Percentiles rank a stretch among this genome's conserved stretches.
These are phyloP conservation scores for Laupala kohalensis DNA, from an alignment of 1,140 invertebrate genomes.

Conservation along the genomic window DNA sequence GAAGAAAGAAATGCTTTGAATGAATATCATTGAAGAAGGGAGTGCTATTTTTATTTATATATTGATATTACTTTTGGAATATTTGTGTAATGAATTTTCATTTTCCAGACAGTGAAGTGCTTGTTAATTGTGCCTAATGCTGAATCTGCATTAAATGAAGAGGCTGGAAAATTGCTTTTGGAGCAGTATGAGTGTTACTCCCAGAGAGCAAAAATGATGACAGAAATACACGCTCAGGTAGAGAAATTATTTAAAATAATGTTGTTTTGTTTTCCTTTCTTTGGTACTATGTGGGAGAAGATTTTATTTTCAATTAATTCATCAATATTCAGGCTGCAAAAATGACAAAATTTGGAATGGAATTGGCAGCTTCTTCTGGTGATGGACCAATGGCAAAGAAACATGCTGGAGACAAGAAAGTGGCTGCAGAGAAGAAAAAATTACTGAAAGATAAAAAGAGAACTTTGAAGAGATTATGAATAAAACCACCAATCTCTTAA, in stretches of 20 bases:
- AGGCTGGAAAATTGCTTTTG: conserved; percentile 79
- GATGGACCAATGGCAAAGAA: conserved; percentile 70
- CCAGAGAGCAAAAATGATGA: conserved; percentile 82
- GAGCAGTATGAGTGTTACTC: conserved; percentile 88
- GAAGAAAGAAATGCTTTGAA: no score
- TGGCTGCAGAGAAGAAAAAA: conserved; percentile 52
- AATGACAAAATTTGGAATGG: conserved; percentile 27
- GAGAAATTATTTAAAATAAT: conserved; percentile 15
- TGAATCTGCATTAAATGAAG: conserved; percentile 87
- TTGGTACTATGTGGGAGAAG: background rate
- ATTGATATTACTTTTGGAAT: background rate
- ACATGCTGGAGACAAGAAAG: conserved; percentile 67
- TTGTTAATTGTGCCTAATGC: conserved; percentile 87
- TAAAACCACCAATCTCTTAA: background rate
- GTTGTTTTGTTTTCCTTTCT: background rate
- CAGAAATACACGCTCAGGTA: conserved; percentile 80
- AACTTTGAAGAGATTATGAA: conserved; percentile 78
- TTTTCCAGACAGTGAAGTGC: conserved; percentile 74
- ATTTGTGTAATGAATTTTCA: background rate
- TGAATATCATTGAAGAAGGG: background rate
- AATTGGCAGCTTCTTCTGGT: conserved; percentile 25
- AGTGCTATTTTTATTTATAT: background rate
- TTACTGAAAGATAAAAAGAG: conserved; percentile 73
- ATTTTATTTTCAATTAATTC: background rate
- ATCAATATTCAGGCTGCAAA: conserved; percentile 29